Base-by-base conservation (phyloP, 1,140 invertebrate species). In the Cyclina sinensis region DNA sequence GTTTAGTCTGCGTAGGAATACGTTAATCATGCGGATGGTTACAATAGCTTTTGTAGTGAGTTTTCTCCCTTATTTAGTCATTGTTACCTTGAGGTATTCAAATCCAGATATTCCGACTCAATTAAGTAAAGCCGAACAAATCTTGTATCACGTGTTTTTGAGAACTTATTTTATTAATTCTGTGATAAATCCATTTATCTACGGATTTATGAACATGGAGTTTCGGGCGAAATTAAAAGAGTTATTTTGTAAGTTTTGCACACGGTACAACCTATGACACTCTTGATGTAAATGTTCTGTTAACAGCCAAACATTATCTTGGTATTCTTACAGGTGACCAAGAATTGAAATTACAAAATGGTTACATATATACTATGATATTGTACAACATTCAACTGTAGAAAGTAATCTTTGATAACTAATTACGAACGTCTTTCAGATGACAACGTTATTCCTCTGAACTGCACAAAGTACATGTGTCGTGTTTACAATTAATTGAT, bases 171-270 rank as follows among this genome's bases (percentile, higher is more conserved):
- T 88, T 57, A 54, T 88, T 7, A 88, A 88, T 76, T 82, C 79
- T 11, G 76, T 88, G 78, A 83, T 88, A 0, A 88, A 88, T 62
- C 86, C 86, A 11, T 88, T 88, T 48, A 88, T 88, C 39, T 88
- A 88, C 32, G 86, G 86, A 11, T 88, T 88, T 35, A 88, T 88
- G 86, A 88, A 88, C 30, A 57, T 46, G 37, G 65, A 88, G 37
- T 88, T 88, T 80, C 37, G 86, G 30, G 68, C 62, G 1, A 88
- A 83, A 46, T 35, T 88, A 27, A 70, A 73, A 46, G 59, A 46
- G 70, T 18, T 87, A 27, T 87, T 87, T 70, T 87, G 85, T 51
- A 51, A 54, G 37, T 80, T 79, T 51, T 87, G 85, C 32, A 62
- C 85, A 16, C 76, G 35, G 30, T 7, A 39, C 32, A 70, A 70